Conservation (phyloP, 2,113 vertebrate species). For the Stegostoma tigrinum region DNA sequence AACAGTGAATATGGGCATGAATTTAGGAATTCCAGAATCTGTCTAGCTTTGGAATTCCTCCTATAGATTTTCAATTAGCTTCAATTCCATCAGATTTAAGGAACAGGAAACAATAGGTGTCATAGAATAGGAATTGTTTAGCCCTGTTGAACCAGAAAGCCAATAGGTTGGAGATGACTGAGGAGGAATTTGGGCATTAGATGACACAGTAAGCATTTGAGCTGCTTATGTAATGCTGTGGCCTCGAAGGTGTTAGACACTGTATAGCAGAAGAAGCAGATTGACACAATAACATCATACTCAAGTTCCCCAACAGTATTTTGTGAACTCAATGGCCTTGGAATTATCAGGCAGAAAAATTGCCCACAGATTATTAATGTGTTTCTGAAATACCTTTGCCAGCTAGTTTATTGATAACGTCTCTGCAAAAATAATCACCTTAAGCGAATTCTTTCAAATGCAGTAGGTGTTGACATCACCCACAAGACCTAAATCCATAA, state of each 20-base stretch:
- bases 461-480: neutral
- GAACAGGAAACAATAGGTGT: neutral
- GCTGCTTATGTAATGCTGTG: neutral
- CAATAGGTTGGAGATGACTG: neutral
- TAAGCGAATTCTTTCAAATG: neutral
- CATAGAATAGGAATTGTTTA: neutral
- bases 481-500: neutral
- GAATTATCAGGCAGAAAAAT: neutral
- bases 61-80: neutral
- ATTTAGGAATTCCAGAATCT: neutral
- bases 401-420: neutral
- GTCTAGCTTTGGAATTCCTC: neutral
- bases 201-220: neutral
- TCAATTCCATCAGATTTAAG: neutral
- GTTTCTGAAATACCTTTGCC: neutral
- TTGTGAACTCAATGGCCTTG: neutral
- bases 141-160: neutral
- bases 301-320: neutral
- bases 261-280: neutral
- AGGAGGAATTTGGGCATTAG: neutral
- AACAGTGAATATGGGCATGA: neutral
- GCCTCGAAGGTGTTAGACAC: neutral
- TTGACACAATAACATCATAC: neutral
- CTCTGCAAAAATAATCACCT: neutral
- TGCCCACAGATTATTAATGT: neutral